Percentiles rank a stretch among this genome's conserved stretches.
Evolutionary conservation across 2,888 invertebrate genomes (phyloP).

Genomic region (Bibio marci): DNA sequence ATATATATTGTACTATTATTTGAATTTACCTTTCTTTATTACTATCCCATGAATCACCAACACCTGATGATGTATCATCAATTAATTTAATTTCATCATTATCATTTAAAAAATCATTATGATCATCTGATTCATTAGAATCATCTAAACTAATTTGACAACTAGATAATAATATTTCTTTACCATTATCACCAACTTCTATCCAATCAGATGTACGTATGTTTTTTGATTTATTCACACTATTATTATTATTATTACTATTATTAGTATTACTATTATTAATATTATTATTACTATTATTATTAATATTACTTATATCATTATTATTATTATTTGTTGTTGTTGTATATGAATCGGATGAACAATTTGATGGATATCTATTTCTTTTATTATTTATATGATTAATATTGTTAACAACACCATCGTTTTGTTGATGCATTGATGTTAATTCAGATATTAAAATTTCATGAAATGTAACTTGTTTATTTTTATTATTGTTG

Average conservation of each 20-base stretch:
- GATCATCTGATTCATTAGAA: constrained; percentile 22
- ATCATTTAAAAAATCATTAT: no score
- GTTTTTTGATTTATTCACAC: constrained; percentile 23
- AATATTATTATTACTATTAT: constrained; percentile 14
- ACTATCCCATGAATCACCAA: constrained; percentile 31
- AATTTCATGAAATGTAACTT: constrained; percentile 40
- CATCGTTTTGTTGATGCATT: constrained; percentile 36
- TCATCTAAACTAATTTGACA: constrained; percentile 40
- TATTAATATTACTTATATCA: no score
- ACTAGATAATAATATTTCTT: constrained; percentile 35
- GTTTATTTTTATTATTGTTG: constrained; percentile 20
- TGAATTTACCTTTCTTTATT: constrained; percentile 20
- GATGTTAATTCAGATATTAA: constrained; percentile 51
- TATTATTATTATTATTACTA: constrained; percentile 12
- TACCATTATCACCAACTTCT: constrained; percentile 35
- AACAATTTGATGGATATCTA: constrained; percentile 27
- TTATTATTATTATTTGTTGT: no score
- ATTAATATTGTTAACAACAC: no score
- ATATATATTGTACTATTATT: no score
- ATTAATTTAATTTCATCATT: constrained; percentile 25
- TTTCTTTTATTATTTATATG: constrained; percentile 16
- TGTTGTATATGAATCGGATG: constrained; percentile 26
- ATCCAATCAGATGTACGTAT: constrained; percentile 36
- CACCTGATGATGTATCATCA: constrained; percentile 26
- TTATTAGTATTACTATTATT: no score